phyloP scores from a whole-genome alignment of 2,797 vertebrate genomes.

The Manis pentadactyla region DNA sequence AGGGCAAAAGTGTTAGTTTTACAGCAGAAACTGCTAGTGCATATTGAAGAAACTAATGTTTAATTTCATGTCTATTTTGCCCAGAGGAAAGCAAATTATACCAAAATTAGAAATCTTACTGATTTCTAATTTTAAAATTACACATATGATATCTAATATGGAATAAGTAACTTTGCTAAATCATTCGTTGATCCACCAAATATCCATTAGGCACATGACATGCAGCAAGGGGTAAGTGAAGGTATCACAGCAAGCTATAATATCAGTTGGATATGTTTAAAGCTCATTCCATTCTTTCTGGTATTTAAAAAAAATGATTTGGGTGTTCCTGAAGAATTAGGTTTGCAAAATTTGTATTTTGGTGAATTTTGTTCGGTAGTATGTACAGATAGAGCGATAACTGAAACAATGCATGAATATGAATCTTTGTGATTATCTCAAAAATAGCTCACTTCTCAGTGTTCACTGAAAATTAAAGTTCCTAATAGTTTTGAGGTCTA shows the following conservation, averaged over 20 bases:
- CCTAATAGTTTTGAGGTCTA: too few species aligned
- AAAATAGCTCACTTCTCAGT: neutral
- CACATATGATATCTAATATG: neutral
- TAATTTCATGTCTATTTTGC: constrained; percentile 47
- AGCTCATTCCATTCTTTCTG: neutral
- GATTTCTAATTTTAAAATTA: neutral
- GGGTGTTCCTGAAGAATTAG: neutral
- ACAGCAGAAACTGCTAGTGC: neutral
- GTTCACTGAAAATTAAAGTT: too few species aligned
- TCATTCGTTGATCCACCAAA: neutral
- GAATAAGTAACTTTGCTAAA: neutral
- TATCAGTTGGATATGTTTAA: neutral
- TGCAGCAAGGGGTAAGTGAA: neutral
- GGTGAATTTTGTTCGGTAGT: neutral
- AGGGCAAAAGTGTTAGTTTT: constrained; percentile 33
- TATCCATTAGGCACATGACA: too few species aligned
- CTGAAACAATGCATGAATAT: neutral
- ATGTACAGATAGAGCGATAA: neutral
- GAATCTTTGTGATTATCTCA: neutral
- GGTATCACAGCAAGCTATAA: neutral
- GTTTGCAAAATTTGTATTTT: neutral
- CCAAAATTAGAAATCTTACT: neutral
- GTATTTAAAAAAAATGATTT: neutral
- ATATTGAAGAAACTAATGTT: neutral
- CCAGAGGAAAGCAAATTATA: neutral